Base-by-base conservation (phyloP, 2,113 vertebrate genomes). In the Callipepla squamata region DNA sequence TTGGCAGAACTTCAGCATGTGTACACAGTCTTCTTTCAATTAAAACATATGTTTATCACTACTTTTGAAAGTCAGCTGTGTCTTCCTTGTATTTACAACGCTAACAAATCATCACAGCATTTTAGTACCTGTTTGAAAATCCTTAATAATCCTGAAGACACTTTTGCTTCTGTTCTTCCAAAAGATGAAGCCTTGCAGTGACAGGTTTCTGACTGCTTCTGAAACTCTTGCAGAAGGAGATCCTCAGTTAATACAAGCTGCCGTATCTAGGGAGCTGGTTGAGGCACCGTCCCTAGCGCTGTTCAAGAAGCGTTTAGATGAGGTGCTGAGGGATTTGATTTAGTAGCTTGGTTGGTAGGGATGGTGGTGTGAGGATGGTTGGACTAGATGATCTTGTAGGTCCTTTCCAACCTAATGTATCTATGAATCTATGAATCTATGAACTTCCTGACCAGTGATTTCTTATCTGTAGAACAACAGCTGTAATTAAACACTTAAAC, bases 221-320 rank as follows among this genome's bases (percentile, higher is more conserved):
- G 36, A 42, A 59, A 53, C 58, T 65, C 47, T 36, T 44, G 13
- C 50, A 51, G 0, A 0, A 87, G 48, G 17, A 72, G 48, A 40
- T 91, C 19, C n/a, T 68, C 20, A 61, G 30, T n/a, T 69, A 9
- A 36, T 57, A 26, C n/a, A 73, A 81, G 1, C 61, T 73, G 44
- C n/a, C 15, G 5, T 40, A n/a, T n/a, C n/a, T n/a, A n/a, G n/a
- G n/a, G n/a, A n/a, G n/a, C n/a, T n/a, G n/a, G n/a, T n/a, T n/a
- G n/a, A n/a, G n/a, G n/a, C n/a, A n/a, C n/a, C n/a, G n/a, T n/a
- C n/a, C n/a, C n/a, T n/a, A n/a, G n/a, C n/a, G n/a, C n/a, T n/a
- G n/a, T n/a, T n/a, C n/a, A n/a, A n/a, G n/a, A n/a, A n/a, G n/a
- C n/a, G n/a, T n/a, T n/a, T n/a, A n/a, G n/a, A n/a, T n/a, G n/a